These are phyloP conservation scores for Anguilla pacifica DNA, from an alignment of 2,797 vertebrate species.

Conservation along the genomic window DNA sequence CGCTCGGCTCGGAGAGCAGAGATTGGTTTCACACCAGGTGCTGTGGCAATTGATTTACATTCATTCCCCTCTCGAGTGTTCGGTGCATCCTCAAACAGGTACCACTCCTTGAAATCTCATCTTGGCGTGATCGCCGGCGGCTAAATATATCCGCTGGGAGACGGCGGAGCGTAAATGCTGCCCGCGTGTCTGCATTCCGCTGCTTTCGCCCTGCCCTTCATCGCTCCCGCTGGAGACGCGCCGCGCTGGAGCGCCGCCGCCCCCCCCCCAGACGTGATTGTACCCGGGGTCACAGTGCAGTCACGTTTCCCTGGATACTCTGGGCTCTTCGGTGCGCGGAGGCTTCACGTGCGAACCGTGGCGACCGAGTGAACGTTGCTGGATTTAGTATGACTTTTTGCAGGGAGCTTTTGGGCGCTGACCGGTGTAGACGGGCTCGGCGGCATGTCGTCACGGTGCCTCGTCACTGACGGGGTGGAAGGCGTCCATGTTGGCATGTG, in stretches of 20 bases:
- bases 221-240: neutral
- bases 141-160: slow-evolving; percentile 73
- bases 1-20: slow-evolving; percentile 5
- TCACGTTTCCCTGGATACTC: slow-evolving; percentile 52
- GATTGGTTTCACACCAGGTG: slow-evolving; percentile 65
- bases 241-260: slow-evolving; percentile 65
- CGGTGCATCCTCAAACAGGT: slow-evolving; percentile 77
- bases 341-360: neutral
- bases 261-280: slow-evolving; percentile 57
- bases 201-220: neutral
- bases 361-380: neutral
- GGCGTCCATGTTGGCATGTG: slow-evolving; percentile 78
- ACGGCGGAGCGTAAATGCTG: slow-evolving; percentile 67
- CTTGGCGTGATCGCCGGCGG: slow-evolving; percentile 62
- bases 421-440: neutral
- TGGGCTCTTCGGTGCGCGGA: neutral
- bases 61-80: slow-evolving; percentile 70
- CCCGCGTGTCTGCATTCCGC: slow-evolving; percentile 60
- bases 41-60: slow-evolving; percentile 69
- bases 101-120: slow-evolving; percentile 76
- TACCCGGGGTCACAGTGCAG: slow-evolving; percentile 60
- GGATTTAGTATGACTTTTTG: neutral
- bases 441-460: neutral
- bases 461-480: slow-evolving; percentile 71
- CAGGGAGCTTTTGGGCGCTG: neutral